Evolutionary conservation across 1,140 invertebrate genomes (phyloP).

Genomic region (Mizuhopecten yessoensis): DNA sequence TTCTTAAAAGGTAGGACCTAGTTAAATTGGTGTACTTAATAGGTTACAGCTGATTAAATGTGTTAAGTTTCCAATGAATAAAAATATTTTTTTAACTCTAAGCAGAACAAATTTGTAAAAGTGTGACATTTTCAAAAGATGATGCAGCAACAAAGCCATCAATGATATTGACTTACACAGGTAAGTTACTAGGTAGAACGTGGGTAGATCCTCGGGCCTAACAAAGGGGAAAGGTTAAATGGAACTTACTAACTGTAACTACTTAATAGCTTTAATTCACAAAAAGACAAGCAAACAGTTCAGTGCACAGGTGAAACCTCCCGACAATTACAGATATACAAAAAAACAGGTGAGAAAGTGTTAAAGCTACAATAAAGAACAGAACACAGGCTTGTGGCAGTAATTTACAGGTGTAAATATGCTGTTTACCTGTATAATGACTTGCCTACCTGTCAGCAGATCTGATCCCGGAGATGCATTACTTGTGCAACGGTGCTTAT

Average conservation of each 20-base stretch:
- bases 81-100: not conserved
- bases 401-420: too few species aligned
- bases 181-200: not conserved
- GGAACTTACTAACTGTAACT: not conserved
- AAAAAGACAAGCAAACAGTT: too few species aligned
- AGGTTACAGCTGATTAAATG: not conserved
- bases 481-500: too few species aligned
- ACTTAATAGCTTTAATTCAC: not conserved
- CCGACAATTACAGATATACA: too few species aligned
- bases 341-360: too few species aligned
- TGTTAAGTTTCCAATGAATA: not conserved
- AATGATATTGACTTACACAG: too few species aligned
- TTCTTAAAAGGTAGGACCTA: not conserved
- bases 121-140: not conserved
- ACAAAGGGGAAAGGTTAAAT: not conserved
- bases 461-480: too few species aligned
- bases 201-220: not conserved
- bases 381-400: too few species aligned
- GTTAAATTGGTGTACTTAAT: not conserved
- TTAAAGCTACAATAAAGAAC: too few species aligned
- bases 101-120: not conserved
- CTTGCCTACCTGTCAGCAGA: too few species aligned
- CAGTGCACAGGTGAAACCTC: too few species aligned
- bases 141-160: not conserved
- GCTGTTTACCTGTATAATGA: too few species aligned